Conservation (phyloP, 2,888 invertebrate species). For the Drymonia ruficornis region DNA sequence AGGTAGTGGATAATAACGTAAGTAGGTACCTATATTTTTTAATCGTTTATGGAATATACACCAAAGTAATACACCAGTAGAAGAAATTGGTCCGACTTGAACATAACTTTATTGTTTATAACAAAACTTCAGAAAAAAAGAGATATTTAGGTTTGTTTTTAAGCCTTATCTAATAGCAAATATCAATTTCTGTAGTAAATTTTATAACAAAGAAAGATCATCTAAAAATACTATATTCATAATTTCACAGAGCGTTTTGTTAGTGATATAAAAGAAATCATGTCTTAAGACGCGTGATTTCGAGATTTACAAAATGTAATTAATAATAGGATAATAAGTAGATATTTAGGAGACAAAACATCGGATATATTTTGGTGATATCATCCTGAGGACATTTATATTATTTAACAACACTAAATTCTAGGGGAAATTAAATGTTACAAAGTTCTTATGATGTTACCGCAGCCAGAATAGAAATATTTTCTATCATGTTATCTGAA, state of each 20-base stretch:
- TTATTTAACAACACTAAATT: slow-evolving; percentile 54
- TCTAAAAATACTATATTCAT: slow-evolving; percentile 79
- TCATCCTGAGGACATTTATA: slow-evolving; percentile 52
- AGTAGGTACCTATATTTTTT: slow-evolving; percentile 13
- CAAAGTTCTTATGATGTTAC: slow-evolving; percentile 45
- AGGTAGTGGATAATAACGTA: slow-evolving; percentile 29
- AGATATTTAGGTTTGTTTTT: slow-evolving; percentile 36
- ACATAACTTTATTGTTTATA: slow-evolving; percentile 33
- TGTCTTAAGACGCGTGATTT: slow-evolving; percentile 61
- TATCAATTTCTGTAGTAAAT: slow-evolving; percentile 64
- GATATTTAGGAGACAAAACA: slow-evolving; percentile 50
- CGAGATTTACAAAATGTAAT: slow-evolving; percentile 46
- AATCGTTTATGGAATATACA: slow-evolving; percentile 44
- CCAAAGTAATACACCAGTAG: slow-evolving; percentile 50
- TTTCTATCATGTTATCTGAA: slow-evolving; percentile 32
- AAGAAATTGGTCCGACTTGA: slow-evolving; percentile 66
- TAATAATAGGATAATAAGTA: slow-evolving; percentile 42
- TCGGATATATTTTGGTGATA: slow-evolving; percentile 51
- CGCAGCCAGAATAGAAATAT: slow-evolving; percentile 32
- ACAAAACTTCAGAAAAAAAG: slow-evolving; percentile 30
- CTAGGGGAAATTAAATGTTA: slow-evolving; percentile 52
- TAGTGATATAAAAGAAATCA: slow-evolving; percentile 55
- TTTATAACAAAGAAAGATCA: slow-evolving; percentile 76
- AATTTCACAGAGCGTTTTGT: slow-evolving; percentile 51
- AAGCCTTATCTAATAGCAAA: slow-evolving; percentile 71